Evolutionary conservation across 2,113 vertebrate species (phyloP).

Genomic region (Cavia aperea): DNA sequence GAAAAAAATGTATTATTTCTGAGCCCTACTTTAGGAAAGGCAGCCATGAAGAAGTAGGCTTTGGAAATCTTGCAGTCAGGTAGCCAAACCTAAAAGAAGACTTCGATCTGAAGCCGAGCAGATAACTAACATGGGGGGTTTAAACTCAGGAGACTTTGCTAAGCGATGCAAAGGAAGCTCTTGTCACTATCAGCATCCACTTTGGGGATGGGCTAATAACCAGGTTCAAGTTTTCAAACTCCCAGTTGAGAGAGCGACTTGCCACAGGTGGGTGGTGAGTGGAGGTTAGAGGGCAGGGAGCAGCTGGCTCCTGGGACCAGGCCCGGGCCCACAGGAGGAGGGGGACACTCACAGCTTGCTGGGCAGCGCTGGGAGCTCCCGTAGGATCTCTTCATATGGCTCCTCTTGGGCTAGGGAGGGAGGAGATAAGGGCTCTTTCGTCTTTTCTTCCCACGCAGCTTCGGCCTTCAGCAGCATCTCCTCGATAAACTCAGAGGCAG

Average conservation of each 20-base stretch:
- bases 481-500: slow-evolving; percentile 84
- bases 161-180: neutral
- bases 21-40: neutral
- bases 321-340: accelerated
- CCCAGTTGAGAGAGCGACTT: neutral
- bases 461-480: slow-evolving; percentile 88
- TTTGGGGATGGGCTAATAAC: neutral
- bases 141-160: neutral
- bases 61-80: neutral
- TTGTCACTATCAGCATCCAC: neutral
- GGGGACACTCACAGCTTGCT: slow-evolving; percentile 84
- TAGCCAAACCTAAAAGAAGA: neutral
- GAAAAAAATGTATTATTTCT: neutral
- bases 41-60: neutral
- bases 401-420: slow-evolving; percentile 77
- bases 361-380: slow-evolving; percentile 78
- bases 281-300: no score
- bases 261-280: no score
- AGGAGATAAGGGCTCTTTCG: slow-evolving; percentile 74
- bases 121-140: neutral
- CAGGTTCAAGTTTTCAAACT: neutral
- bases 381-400: slow-evolving; percentile 80
- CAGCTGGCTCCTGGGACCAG: neutral
- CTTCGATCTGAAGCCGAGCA: neutral
- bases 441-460: slow-evolving; percentile 82